These are phyloP conservation scores for Calypte anna DNA, from an alignment of 2,113 vertebrate species.

Conservation along the genomic window DNA sequence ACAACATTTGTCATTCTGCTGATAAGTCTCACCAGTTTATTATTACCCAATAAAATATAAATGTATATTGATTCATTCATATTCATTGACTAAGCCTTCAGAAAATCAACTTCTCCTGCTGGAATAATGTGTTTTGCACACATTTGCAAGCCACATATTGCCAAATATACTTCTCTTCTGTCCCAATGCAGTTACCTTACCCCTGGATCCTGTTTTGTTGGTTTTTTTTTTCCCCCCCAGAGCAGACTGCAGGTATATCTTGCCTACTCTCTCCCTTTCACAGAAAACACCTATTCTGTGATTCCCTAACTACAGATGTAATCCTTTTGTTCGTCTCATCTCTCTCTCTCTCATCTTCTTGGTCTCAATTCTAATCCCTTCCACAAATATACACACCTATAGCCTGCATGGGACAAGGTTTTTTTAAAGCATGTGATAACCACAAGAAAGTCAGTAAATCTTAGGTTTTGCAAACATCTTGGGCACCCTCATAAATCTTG, in stretches of 20 bases:
- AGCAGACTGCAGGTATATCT: not conserved
- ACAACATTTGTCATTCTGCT: slow-evolving; percentile 33
- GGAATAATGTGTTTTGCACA: not conserved
- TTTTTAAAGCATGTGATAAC: not conserved
- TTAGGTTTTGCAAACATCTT: not conserved
- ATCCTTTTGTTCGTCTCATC: not conserved
- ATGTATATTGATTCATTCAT: slow-evolving; percentile 20
- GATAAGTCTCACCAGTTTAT: slow-evolving; percentile 23
- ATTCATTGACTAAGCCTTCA: slow-evolving; percentile 26
- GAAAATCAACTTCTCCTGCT: slow-evolving; percentile 3
- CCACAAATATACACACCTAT: not conserved
- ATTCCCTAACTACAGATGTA: not conserved
- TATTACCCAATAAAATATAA: slow-evolving; percentile 40
- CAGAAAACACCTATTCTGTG: not conserved
- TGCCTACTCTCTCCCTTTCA: not conserved
- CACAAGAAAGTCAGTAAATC: not conserved
- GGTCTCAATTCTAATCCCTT: not conserved
- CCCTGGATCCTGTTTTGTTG: not conserved
- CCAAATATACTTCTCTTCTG: not conserved
- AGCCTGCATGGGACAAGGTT: not conserved
- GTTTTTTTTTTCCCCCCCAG: not conserved
- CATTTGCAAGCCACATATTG: not conserved
- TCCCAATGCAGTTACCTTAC: not conserved
- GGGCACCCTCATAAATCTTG: not conserved
- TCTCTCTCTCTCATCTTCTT: not conserved